Conservation (phyloP, 2,797 vertebrate genomes). For the Falco berigora region DNA sequence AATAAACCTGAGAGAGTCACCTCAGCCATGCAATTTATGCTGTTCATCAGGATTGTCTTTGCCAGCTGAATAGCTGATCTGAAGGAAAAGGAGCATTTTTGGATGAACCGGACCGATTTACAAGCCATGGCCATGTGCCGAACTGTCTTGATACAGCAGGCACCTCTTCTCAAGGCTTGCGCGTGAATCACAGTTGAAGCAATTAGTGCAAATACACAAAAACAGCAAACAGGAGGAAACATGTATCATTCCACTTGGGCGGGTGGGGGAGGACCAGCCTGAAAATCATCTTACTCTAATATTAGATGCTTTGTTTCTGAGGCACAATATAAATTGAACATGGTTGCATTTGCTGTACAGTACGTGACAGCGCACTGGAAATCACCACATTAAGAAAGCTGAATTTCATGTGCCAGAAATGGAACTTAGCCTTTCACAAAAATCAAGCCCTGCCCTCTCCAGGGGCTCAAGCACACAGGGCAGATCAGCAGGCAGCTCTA, state of each 20-base stretch:
- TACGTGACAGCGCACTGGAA: background rate
- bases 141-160: background rate
- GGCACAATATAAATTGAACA: background rate
- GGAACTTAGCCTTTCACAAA: background rate
- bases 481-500: background rate
- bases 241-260: background rate
- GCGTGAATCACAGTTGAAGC: background rate
- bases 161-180: background rate
- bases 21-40: background rate
- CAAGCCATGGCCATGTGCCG: background rate
- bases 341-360: background rate
- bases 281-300: background rate
- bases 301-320: background rate
- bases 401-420: background rate
- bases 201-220: background rate
- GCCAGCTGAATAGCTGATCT: slow-evolving; percentile 26
- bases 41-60: background rate
- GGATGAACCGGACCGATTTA: background rate
- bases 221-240: background rate
- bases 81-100: slow-evolving; percentile 34
- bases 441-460: background rate
- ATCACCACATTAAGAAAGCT: background rate
- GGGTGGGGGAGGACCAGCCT: too few species aligned
- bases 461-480: background rate
- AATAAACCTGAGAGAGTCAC: background rate